Evolutionary conservation across 2,113 vertebrate species (phyloP), one percentile per base, ranked within the genome.

Genomic region (Anas platyrhynchos): DNA sequence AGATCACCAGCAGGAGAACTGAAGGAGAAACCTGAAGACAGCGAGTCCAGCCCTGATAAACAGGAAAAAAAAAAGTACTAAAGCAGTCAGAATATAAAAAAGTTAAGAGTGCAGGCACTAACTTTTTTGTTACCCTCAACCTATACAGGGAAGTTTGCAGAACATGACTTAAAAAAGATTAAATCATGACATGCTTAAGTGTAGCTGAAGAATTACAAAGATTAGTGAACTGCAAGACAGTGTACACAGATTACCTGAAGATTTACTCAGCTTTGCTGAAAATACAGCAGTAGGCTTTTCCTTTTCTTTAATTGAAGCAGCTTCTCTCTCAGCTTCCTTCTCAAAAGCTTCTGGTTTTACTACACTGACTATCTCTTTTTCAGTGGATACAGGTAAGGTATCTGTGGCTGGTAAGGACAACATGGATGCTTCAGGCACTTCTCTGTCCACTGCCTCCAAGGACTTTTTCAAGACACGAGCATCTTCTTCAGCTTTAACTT

Each of bases 231-330:
- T 90, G 96, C 78, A 96, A 97, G 73, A 97, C 55, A 97, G 94
- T 34, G n/a, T 54, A 95, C 73, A 95, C 79, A 95, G 88, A 97
- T 98, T 98, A 98, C 98, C 98, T 98, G 98, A 98, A 96, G 96
- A 98, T 92, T 98, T 98, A 98, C 89, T 98, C 97, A 98, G 97
- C 97, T 97, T 97, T 97, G 97, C 86, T 97, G 98, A 97, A 97
- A 98, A 98, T 81, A 98, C 50, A 96, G 97, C 95, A 82, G 97
- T 82, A 91, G 97, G 67, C 66, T 96, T 97, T 96, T 97, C 96
- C 88, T 97, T 97, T 87, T 97, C 96, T 95, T 94, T 97, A 95
- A 87, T 80, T 94, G 97, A 88, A 97, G 97, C 74, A 96, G 87
- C 83, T 95, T 96, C 97, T 97, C 34, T 95, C 94, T 94, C 96